Percentiles rank a stretch among this genome's conserved stretches.
Conservation (phyloP, 2,113 vertebrate genomes). For the Conger conger region DNA sequence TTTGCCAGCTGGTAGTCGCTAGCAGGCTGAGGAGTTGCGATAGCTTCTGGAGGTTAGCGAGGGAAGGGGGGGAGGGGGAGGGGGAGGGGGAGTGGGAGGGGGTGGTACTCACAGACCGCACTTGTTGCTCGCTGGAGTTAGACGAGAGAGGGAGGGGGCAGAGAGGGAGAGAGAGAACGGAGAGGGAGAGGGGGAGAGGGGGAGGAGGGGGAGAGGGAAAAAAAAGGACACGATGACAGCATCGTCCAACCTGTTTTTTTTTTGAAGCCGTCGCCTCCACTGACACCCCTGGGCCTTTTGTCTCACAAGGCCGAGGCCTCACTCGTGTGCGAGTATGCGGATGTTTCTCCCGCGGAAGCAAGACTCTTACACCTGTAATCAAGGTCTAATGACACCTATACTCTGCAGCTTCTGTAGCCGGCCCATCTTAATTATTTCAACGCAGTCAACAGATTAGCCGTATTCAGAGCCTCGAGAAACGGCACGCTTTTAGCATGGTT, state of each 20-base stretch:
- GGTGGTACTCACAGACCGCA: constrained; percentile 19
- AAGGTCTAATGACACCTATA: not conserved
- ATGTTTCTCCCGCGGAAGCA: not conserved
- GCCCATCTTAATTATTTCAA: not conserved
- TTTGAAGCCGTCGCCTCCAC: constrained; percentile 35
- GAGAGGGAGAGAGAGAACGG: not conserved
- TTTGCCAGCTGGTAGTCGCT: constrained; percentile 79
- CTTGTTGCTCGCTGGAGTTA: constrained; percentile 28
- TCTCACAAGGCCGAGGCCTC: too few species aligned
- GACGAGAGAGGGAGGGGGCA: constrained; percentile 1
- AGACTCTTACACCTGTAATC: not conserved
- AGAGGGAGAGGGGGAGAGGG: not conserved
- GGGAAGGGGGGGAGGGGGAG: constrained; percentile 18
- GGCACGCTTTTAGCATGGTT: not conserved
- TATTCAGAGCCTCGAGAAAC: not conserved
- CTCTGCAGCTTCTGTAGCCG: not conserved
- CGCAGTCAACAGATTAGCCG: not conserved
- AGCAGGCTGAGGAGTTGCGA: constrained; percentile 72
- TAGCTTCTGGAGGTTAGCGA: constrained; percentile 66
- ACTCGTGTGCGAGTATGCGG: too few species aligned
- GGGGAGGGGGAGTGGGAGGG: constrained; percentile 37
- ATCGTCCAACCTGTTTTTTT: constrained; percentile 34
- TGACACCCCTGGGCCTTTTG: not conserved
- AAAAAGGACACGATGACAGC: not conserved
- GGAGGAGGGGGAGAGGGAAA: not conserved